Base-by-base conservation (phyloP, 1,140 invertebrate species). In the Orius insidiosus region DNA sequence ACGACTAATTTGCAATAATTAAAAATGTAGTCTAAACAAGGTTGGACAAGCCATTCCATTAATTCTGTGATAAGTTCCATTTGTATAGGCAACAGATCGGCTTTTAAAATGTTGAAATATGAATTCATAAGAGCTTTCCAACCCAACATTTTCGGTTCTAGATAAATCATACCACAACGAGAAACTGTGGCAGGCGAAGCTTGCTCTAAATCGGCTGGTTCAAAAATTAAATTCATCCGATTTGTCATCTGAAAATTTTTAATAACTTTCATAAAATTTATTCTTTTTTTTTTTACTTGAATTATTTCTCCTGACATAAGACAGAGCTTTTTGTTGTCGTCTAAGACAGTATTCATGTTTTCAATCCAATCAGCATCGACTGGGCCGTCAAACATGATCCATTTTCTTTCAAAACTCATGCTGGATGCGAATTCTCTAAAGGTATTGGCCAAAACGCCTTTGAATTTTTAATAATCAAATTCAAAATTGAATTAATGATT, bases 181-280 rank as follows among this genome's bases (percentile, higher is more conserved):
- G 86, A 90, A 0, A 94, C 85, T 1, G 89, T 94, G 2, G 92
- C 89, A 0, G 93, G 90, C 0, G 90, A 95, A 0, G 89, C 89
- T 55, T 89, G 82, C 58, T 93, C 85, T 48, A 96, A 64, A 63
- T 94, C 85, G 33, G 80, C 84, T 0, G 88, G 77, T 60, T 98
- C 93, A 61, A 95, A 94, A 52, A 96, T 85, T 58, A 98, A 68
- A 59, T 89, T 94, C 77, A 95, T 93, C 52, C 78, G 80, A 46
- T 74, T 70, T 0, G 73, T 77, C 73, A 82, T 71, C 67, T 73
- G 54, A n/a, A 58, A 56, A 42, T 43, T 7, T 53, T 13, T 16
- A 19, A 41, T 40, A 42, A 6, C 18, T 33, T 47, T 47, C 16
- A 14, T 35, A 7, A 45, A 7, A 11, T 45, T 10, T 6, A 37